Evolutionary conservation across 2,113 vertebrate species (phyloP).

Genomic region (Rhodinocichla rosea): DNA sequence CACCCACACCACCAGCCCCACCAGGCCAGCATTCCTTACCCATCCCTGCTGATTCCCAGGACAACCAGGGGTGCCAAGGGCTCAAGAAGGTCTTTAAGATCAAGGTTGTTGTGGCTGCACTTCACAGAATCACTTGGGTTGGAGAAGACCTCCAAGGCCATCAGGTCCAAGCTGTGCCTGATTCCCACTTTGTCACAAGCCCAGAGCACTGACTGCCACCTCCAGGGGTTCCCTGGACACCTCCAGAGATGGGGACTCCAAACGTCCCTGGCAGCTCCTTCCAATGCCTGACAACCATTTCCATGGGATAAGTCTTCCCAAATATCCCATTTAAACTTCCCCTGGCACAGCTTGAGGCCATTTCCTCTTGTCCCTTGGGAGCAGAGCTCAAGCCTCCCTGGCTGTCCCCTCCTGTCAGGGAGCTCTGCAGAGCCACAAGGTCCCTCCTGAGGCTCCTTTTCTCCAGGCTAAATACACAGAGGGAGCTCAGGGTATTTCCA

Average conservation of each 20-base stretch:
- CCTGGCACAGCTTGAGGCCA: background rate
- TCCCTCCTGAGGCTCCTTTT: background rate
- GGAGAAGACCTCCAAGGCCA: background rate
- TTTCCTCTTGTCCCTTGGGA: background rate
- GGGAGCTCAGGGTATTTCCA: no score
- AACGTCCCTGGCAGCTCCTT: background rate
- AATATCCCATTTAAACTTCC: background rate
- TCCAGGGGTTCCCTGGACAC: background rate
- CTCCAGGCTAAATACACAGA: background rate
- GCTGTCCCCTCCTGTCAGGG: background rate
- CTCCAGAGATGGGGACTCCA: background rate
- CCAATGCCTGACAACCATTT: background rate
- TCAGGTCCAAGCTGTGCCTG: background rate
- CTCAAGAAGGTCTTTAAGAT: background rate
- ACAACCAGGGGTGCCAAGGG: background rate
- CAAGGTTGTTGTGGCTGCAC: background rate
- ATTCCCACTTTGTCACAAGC: background rate
- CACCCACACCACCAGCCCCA: background rate
- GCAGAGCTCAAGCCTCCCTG: fast-evolving
- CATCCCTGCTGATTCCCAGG: background rate
- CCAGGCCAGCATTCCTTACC: background rate
- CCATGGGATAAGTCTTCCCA: no score
- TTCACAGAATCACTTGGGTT: background rate
- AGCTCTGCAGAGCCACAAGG: background rate
- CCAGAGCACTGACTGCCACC: background rate